Percentiles rank a stretch among this genome's conserved stretches.
Conservation (phyloP, 2,113 vertebrate genomes). For the Esox niger region DNA sequence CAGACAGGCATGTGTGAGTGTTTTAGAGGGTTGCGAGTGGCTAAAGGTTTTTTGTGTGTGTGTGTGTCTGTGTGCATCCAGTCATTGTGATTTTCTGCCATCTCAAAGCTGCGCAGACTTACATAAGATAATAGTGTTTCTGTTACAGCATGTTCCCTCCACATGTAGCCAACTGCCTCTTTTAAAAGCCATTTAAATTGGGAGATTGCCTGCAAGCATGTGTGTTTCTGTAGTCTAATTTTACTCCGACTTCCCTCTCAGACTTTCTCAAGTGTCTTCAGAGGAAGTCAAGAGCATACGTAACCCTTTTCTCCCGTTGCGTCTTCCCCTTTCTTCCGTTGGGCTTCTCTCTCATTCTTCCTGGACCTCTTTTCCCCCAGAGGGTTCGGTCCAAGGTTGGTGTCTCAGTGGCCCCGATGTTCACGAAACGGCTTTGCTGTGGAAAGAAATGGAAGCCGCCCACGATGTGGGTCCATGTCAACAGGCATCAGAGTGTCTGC, state of each 20-base stretch:
- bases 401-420: not conserved
- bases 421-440: conserved; percentile 2
- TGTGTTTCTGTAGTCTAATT: not conserved
- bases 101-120: conserved; percentile 26
- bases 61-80: not conserved
- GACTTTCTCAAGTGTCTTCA: not conserved
- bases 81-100: not conserved
- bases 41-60: conserved; percentile 7
- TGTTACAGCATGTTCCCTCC: not conserved
- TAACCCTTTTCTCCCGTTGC: not conserved
- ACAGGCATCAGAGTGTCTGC: too few species aligned
- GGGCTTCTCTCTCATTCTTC: not conserved
- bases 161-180: not conserved
- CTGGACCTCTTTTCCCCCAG: not conserved
- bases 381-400: not conserved
- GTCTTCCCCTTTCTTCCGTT: not conserved
- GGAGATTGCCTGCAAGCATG: not conserved
- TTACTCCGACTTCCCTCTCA: not conserved
- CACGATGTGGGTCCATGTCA: conserved; percentile 6
- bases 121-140: conserved; percentile 11
- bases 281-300: not conserved
- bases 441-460: conserved; percentile 9
- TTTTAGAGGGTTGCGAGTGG: not conserved
- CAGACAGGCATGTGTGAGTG: conserved; percentile 9
- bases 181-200: conserved; percentile 5